Percentiles rank a stretch among this genome's conserved stretches.
phyloP scores from a whole-genome alignment of 2,888 invertebrate genomes.

The Cataglyphis altisquamis region DNA sequence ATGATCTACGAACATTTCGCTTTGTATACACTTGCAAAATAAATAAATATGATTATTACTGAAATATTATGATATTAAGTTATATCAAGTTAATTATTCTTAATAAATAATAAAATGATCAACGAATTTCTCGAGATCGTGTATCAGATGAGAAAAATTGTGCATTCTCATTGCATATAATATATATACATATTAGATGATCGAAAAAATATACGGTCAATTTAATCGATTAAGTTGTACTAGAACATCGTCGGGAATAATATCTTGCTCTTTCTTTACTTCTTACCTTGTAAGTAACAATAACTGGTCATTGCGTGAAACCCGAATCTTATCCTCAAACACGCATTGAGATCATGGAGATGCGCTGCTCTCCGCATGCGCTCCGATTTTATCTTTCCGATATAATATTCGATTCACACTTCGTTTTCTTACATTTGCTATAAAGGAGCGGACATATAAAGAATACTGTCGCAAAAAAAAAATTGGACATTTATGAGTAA shows the following conservation, averaged over 20 bases:
- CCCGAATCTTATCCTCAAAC: background rate
- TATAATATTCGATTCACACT: background rate
- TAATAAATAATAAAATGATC: slow-evolving; percentile 37
- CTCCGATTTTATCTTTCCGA: background rate
- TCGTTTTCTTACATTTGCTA: slow-evolving; percentile 5
- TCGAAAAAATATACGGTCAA: background rate
- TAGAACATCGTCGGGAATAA: slow-evolving; percentile 2
- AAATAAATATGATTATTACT: slow-evolving; percentile 37
- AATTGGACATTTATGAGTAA: slow-evolving; percentile 49
- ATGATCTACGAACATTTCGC: slow-evolving; percentile 67
- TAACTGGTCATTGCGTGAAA: slow-evolving; percentile 23
- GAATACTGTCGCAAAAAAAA: background rate
- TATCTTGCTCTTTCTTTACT: slow-evolving; percentile 16
- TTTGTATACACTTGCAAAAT: slow-evolving; percentile 44
- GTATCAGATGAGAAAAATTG: slow-evolving; percentile 56
- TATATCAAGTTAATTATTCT: slow-evolving; percentile 48
- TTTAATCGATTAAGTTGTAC: slow-evolving; percentile 15
- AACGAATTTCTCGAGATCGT: slow-evolving; percentile 65
- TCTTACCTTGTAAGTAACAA: slow-evolving; percentile 18
- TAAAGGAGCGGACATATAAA: background rate
- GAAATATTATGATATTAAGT: slow-evolving; percentile 3
- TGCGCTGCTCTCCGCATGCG: background rate
- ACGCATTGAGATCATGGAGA: slow-evolving; percentile 15
- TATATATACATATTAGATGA: slow-evolving; percentile 24
- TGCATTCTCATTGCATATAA: slow-evolving; percentile 49